Evolutionary conservation across 2,113 vertebrate genomes (phyloP), one percentile per base, ranked within the genome.

Genomic region (Myiopsitta monachus): DNA sequence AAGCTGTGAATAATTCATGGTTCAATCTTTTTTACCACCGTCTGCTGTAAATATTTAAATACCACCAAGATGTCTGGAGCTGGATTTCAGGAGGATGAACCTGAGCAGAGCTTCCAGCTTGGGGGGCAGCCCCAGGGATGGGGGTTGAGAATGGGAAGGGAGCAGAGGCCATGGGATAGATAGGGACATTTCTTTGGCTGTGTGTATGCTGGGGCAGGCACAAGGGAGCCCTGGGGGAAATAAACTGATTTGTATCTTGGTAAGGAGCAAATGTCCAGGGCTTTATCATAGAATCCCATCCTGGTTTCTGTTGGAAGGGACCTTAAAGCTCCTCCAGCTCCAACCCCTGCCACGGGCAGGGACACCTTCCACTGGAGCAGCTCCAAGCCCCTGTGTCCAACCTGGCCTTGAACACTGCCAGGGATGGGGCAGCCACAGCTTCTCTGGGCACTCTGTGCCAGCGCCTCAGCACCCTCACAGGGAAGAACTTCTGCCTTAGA

Each of bases 1-100:
- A 92, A 80, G 89, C 88, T 11, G 87, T 98, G 96, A 98, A 98
- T 98, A 97, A 98, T 98, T 98, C 95, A 98, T 98, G 96, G 0
- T 44, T 88, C 83, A 83, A 94, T 96, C 95, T 96, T 83, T 95
- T 95, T 91, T 87, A 92, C 94, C 95, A 90, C 87, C 62, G 68
- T 80, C 95, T 89, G 95, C 95, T 95, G 96, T 97, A 97, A 98
- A 97, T 97, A 97, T 97, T 97, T 97, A 93, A 98, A 90, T 18
- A 97, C 96, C 94, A 68, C 73, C 94, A 57, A 91, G 91, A 94
- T 70, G 88, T 91, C 88, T 92, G 14, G 67, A 88, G 92, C 94
- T 36, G 75, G 85, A 73, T 38, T 69, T 38, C 2, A 7, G 55
- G 67, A 83, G 63, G 63, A 44, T 6, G 73, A 75, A 88, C 30